Base-by-base conservation (phyloP, 92 coral and sea anemone genomes). In the Actinostola sp. region DNA sequence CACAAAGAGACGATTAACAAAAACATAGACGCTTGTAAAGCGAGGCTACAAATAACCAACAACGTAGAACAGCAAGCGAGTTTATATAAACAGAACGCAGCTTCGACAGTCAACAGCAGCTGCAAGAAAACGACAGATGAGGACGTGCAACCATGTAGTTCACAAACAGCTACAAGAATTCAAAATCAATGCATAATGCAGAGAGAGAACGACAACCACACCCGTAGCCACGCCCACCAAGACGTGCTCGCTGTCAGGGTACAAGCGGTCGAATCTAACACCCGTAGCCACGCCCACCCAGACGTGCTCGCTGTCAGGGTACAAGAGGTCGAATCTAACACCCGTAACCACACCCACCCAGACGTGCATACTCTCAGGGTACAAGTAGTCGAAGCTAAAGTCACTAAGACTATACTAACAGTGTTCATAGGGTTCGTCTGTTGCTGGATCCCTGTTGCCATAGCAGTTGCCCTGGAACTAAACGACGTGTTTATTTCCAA, bases 371-470 rank as follows among this genome's bases (percentile, higher is more conserved):
- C 54, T 48, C 5, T 48, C 24, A 48, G 34, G 28, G 17, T 8
- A 8, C 49, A 20, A 24, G 23, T 31, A 42, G 2, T 45, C 3
- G 66, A 55, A 21, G 77, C 55, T 20, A 71, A 71, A 57, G 67
- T 71, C 0, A 71, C 77, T 2, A 71, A 71, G 14, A 55, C 53
- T 4, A 15, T 71, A 3, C 36, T 71, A 6, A 56, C 66, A 8
- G 67, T 71, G 15, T 71, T 71, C 35, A 2, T 71, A 19, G 77
- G 77, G 54, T 71, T 56, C 30, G 10, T 35, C 41, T 28, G 41
- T 38, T 71, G 77, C 31, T 70, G 80, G 80, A 41, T 45, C 29
- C 80, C 80, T 7, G 46, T 51, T 8, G 59, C 27, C 5, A 17
- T 45, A 16, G 21, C 56, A 15, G 20, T 8, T 26, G 66, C 46